Evolutionary conservation across 1,140 invertebrate species (phyloP), one percentile per base, ranked within the genome.

Genomic region (Condylostylus longicornis): DNA sequence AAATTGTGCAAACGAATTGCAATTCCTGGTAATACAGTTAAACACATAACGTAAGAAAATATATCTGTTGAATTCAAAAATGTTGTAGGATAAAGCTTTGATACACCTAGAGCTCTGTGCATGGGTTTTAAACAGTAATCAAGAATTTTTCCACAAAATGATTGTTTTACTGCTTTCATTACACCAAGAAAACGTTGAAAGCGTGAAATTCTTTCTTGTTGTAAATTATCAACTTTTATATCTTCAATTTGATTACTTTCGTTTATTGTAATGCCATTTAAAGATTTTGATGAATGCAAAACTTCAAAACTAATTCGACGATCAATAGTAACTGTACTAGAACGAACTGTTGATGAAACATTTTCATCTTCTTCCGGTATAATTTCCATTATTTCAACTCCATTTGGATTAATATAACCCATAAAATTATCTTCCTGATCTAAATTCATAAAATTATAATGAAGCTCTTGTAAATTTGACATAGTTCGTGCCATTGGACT

Each of bases 371-470:
- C 55, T 40, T 58, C 55, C 25, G 55, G 55, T 37, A 58, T 58
- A 9, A 58, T 58, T 35, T 58, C 55, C 55, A 58, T 58, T 8
- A 58, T 58, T 35, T 58, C 55, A 10, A 58, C 55, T 8, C 55
- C 55, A 38, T 58, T 56, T n/a, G 55, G 53, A 47, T 58, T 58
- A 14, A 58, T 45, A 28, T 53, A 58, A 3, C 55, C 57, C 4
- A 58, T 53, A 34, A 56, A 56, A 12, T 51, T 51, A 37, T 58
- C 55, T 17, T 58, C 55, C 2, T 53, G 53, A 31, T 53, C 50
- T 29, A 58, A 44, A 8, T 6, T 13, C 48, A 58, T 53, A 25
- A 58, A 58, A 19, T 53, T 54, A 33, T 45, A 46, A 23, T 54
- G 55, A 7, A 52, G 48, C 9, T 55, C 55, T 6, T 50, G 49